phyloP scores from a whole-genome alignment of 1,140 invertebrate genomes.

The Epicauta chinensis region DNA sequence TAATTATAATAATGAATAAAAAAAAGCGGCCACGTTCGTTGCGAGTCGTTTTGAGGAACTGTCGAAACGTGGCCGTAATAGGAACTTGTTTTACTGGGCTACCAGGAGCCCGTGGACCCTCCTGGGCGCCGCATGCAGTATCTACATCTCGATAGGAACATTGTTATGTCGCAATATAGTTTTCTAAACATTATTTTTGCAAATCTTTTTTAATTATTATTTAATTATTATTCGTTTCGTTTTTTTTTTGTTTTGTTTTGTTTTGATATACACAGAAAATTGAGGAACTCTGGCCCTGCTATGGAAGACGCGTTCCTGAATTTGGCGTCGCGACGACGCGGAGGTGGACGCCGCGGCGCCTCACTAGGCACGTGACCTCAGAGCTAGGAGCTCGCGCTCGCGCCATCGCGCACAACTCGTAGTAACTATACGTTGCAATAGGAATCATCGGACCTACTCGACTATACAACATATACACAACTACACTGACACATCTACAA shows the following conservation, averaged over 20 bases:
- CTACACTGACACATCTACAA: slow-evolving; percentile 41
- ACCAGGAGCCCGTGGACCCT: slow-evolving; percentile 26
- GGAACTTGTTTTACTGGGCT: slow-evolving; percentile 62
- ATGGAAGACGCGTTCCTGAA: not conserved
- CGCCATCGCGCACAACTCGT: slow-evolving; percentile 21
- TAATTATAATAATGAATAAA: slow-evolving; percentile 40
- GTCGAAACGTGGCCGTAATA: slow-evolving; percentile 42
- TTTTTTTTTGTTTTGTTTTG: not conserved
- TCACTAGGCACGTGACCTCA: slow-evolving; percentile 8
- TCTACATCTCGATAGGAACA: slow-evolving; percentile 41
- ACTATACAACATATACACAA: slow-evolving; percentile 40
- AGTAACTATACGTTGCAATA: slow-evolving; percentile 46
- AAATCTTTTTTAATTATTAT: not conserved
- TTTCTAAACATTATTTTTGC: not conserved
- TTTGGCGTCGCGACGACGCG: slow-evolving; percentile 2
- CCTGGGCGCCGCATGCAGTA: slow-evolving; percentile 36
- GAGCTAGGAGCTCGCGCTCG: slow-evolving; percentile 2
- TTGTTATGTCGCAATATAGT: slow-evolving; percentile 36
- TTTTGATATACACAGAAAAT: slow-evolving; percentile 33
- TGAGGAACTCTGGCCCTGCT: slow-evolving; percentile 37
- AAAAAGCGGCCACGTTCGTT: slow-evolving; percentile 38
- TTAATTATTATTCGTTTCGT: slow-evolving; percentile 4
- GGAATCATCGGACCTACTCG: slow-evolving; percentile 42
- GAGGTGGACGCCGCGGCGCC: too few relatives aligned
- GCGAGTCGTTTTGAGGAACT: slow-evolving; percentile 39